phyloP scores from a whole-genome alignment of 2,888 invertebrate genomes.

The Acanthopleura granulata region DNA sequence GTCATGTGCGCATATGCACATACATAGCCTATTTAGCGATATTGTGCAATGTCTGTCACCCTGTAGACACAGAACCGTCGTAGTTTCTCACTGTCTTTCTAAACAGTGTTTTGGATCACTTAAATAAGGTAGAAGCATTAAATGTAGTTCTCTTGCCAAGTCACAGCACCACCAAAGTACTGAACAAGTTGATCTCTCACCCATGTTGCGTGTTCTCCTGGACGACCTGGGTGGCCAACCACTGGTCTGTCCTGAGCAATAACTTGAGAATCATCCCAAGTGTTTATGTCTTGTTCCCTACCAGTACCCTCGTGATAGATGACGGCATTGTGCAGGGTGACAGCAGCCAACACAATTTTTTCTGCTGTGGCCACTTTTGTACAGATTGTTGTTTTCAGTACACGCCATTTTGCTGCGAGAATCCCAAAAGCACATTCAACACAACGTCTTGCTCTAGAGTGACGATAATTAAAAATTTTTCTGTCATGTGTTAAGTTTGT shows the following conservation, averaged over 20 bases:
- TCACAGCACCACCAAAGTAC: background rate
- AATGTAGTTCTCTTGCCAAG: background rate
- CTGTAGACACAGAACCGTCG: background rate
- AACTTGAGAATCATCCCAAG: background rate
- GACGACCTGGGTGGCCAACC: background rate
- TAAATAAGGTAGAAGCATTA: too few species aligned
- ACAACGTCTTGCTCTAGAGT: background rate
- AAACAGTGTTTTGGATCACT: too few species aligned
- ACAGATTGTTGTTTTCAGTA: background rate
- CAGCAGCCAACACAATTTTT: background rate
- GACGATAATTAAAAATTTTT: slow-evolving; percentile 2
- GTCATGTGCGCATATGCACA: too few species aligned
- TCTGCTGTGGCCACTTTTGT: background rate
- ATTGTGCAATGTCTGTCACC: too few species aligned
- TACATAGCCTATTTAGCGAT: too few species aligned
- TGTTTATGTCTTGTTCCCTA: background rate
- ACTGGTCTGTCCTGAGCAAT: background rate
- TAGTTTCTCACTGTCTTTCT: too few species aligned
- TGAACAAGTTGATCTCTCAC: background rate
- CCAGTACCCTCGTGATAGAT: background rate
- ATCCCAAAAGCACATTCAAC: slow-evolving; percentile 5
- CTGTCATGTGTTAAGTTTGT: background rate
- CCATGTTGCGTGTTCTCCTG: background rate
- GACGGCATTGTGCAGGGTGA: background rate
- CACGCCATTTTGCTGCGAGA: background rate